Evolutionary conservation across 1,140 invertebrate genomes (phyloP), one percentile per base, ranked within the genome.

Genomic region (Pseudomyrmex dendroicus): DNA sequence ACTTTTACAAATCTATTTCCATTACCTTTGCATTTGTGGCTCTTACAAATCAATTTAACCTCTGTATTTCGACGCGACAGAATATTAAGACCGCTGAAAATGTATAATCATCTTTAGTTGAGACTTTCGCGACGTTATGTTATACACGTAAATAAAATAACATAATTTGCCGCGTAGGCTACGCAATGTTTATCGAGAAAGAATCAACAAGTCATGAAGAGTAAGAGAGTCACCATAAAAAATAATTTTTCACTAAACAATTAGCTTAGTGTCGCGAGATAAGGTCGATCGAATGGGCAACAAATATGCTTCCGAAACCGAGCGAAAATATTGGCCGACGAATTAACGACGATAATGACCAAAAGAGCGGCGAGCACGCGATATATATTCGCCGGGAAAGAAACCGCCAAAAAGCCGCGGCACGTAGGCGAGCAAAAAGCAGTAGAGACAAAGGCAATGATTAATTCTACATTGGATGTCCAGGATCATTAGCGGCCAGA

Each of bases 401-500:
- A 50, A 20, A 35, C 64, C 54, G 72, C 80, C 62, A 74, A 86
- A 88, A 89, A 91, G 82, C 73, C 62, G 86, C 84, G 86, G 82
- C 89, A 83, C 88, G 85, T 78, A 87, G 35, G 89, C 73, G 77
- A 86, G 91, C 90, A 89, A 88, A 91, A 90, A 87, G 72, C 67
- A 56, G 68, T 70, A 84, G 90, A 92, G 91, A 92, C 92, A 92
- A 91, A 92, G 92, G 88, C 91, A 89, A 92, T 92, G 91, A 92
- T 92, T 92, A 92, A 92, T 92, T 92, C 91, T 86, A 91, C 88
- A 85, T 91, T 91, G 91, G 90, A 92, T 86, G 91, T 89, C 89
- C 88, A 90, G 89, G 89, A 92, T 92, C 92, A 92, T 92, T 92
- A 92, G 86, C 89, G 92, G 89, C 76, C 91, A 87, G 87, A 89